Conservation (phyloP, 2,113 vertebrate genomes). For the Lonchura striata region DNA sequence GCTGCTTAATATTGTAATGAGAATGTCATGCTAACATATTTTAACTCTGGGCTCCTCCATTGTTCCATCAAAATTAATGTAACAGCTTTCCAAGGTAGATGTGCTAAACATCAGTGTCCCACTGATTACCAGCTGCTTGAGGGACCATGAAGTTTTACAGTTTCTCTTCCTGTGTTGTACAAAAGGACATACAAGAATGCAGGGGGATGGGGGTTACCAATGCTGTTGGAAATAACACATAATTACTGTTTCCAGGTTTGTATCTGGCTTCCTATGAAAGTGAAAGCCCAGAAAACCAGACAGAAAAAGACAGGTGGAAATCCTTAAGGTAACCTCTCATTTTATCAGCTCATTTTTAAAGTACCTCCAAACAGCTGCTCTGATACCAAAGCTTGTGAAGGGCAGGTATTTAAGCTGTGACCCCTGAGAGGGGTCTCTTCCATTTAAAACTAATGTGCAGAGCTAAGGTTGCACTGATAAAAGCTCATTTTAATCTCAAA, state of each 20-base stretch:
- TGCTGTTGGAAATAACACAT: background rate
- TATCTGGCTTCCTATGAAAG: slow-evolving; percentile 84
- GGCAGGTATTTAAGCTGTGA: background rate
- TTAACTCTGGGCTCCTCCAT: background rate
- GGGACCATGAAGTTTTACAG: background rate
- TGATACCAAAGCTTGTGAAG: background rate
- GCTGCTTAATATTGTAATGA: background rate
- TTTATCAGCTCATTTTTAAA: background rate
- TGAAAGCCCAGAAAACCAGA: slow-evolving; percentile 81
- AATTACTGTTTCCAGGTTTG: slow-evolving; percentile 68
- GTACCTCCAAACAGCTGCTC: background rate
- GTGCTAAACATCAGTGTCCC: background rate
- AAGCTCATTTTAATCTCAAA: background rate
- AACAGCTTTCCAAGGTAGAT: background rate
- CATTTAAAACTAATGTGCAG: background rate
- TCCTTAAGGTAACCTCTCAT: slow-evolving; percentile 71
- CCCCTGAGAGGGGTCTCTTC: background rate
- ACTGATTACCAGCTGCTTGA: background rate
- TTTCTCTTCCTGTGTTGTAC: background rate
- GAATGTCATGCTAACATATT: background rate
- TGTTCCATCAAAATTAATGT: background rate
- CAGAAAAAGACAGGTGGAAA: slow-evolving; percentile 83
- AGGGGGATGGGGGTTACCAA: background rate
- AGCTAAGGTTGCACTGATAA: background rate
- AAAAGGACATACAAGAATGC: background rate